Evolutionary conservation across 2,888 invertebrate genomes (phyloP).

Genomic region (Harpalus rufipes): DNA sequence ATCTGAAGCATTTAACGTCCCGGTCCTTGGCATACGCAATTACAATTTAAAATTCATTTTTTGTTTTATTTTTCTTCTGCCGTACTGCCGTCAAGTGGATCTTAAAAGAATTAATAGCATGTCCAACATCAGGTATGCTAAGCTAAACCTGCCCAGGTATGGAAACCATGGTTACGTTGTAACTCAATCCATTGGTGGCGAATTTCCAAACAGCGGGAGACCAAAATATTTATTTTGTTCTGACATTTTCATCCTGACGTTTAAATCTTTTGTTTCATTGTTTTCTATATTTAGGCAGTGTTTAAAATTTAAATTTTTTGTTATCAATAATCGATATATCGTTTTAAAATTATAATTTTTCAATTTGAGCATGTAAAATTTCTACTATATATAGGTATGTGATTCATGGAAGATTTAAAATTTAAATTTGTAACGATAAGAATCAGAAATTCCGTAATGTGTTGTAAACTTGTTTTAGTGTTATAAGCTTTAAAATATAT

Average conservation of each 20-base stretch:
- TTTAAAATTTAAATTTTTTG: slow-evolving; percentile 27
- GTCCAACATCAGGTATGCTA: slow-evolving; percentile 30
- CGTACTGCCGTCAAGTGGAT: slow-evolving; percentile 18
- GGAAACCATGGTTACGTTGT: slow-evolving; percentile 22
- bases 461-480: slow-evolving; percentile 17
- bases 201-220: slow-evolving; percentile 16
- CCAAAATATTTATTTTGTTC: not conserved
- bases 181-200: slow-evolving; percentile 31
- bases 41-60: slow-evolving; percentile 32
- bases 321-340: slow-evolving; percentile 20
- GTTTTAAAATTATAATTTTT: slow-evolving; percentile 34
- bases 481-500: not conserved
- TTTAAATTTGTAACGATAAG: slow-evolving; percentile 35
- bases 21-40: slow-evolving; percentile 36
- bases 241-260: slow-evolving; percentile 5
- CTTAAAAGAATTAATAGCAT: slow-evolving; percentile 52
- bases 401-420: slow-evolving; percentile 28
- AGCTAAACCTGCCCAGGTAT: slow-evolving; percentile 15
- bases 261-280: not conserved
- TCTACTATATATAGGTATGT: slow-evolving; percentile 23
- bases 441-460: slow-evolving; percentile 22
- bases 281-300: slow-evolving; percentile 11
- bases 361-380: slow-evolving; percentile 1
- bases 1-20: slow-evolving; percentile 18
- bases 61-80: slow-evolving; percentile 1